Base-by-base conservation (phyloP, 2,113 vertebrate species). In the Oreochromis niloticus region DNA sequence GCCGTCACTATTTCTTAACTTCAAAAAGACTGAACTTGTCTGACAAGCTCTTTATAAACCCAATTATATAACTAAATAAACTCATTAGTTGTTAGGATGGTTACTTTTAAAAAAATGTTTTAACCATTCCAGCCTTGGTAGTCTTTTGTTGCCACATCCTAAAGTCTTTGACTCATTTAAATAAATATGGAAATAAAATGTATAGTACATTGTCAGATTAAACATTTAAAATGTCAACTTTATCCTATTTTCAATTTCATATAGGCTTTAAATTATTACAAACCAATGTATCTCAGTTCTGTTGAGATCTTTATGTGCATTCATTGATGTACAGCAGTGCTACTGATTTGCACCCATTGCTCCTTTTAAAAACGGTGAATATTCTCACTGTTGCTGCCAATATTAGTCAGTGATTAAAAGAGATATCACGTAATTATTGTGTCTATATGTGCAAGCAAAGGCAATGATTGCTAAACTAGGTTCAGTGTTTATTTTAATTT, bases 1-100 rank as follows among this genome's bases (percentile, higher is more conserved):
- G 24, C 24, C 0, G 0, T 4, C 24, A 48, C 24, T 2, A 6
- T 30, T 75, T 48, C 39, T 48, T 48, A 48, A 48, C 68, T 7
- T 75, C 9, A 30, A 11, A 14, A 30, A 30, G 41, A 7, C 41
- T 75, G 9, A 50, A 8, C 9, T 75, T 75, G 24, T 75, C 16
- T 50, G 16, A 50, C 3, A 1, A 32, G 71, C 24, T 30, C 41
- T 48, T 75, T 75, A 48, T 48, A 73, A 6, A 48, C 41, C 24
- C 14, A 75, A 5, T 75, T 43, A 48, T 48, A 30, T 75, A 11
- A 48, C 11, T 48, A 75, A 75, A 48, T 48, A 30, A 75, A 30
- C 1, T 30, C 43, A 48, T 66, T 36, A 66, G 2, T 0, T 66
- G 32, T 66, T 34, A 66, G 1, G 14, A 16, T 10, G 17, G 1